phyloP scores from a whole-genome alignment of 2,888 invertebrate species.

The Xanthia togata region DNA sequence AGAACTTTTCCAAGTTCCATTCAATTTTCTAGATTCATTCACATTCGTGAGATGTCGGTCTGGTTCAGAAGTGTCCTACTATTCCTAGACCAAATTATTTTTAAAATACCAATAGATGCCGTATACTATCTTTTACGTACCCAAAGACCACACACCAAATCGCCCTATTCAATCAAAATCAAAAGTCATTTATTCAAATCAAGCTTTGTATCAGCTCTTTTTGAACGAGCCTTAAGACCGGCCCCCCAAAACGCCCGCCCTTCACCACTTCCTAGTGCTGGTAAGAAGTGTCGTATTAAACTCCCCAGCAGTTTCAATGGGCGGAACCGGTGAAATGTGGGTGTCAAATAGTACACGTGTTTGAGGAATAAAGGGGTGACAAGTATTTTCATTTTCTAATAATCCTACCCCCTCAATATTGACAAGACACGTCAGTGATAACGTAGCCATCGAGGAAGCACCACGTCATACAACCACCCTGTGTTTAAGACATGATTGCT shows the following conservation, averaged over 20 bases:
- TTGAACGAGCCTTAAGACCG: too few species aligned
- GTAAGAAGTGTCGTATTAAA: too few species aligned
- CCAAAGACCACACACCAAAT: background rate
- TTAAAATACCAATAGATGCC: background rate
- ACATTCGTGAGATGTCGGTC: background rate
- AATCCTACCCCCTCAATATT: constrained; percentile 30
- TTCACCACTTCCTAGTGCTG: too few species aligned
- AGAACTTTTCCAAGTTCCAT: background rate
- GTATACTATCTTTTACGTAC: background rate
- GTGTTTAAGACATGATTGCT: constrained; percentile 14
- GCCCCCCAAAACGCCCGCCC: too few species aligned
- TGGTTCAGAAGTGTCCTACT: background rate
- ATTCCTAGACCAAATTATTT: background rate
- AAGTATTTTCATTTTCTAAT: constrained; percentile 1
- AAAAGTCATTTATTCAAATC: too few species aligned
- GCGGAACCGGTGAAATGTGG: background rate
- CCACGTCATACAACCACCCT: constrained; percentile 47
- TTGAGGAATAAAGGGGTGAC: constrained; percentile 3
- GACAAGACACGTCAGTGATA: constrained; percentile 46
- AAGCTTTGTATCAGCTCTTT: too few species aligned
- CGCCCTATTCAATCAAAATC: background rate
- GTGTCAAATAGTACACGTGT: constrained; percentile 14
- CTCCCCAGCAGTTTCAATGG: background rate
- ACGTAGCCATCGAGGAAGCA: constrained; percentile 16
- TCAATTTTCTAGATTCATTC: background rate